Evolutionary conservation across 2,888 invertebrate species (phyloP).

Genomic region (Caenorhabditis sulstoni): DNA sequence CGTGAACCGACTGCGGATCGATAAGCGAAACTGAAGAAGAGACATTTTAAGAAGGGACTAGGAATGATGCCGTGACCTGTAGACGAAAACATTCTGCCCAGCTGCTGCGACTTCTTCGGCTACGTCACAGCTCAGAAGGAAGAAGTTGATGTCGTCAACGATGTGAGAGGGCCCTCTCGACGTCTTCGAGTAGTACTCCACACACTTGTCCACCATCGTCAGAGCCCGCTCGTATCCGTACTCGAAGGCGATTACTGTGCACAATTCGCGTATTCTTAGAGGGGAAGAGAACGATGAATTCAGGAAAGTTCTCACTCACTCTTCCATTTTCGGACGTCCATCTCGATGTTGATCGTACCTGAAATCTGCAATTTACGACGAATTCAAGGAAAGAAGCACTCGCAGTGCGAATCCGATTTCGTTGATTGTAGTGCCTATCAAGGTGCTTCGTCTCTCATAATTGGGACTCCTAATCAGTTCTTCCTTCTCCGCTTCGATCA

Average conservation of each 20-base stretch:
- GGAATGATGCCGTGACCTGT: too few species aligned
- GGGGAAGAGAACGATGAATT: too few species aligned
- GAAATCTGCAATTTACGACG: background rate
- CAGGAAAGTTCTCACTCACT: background rate
- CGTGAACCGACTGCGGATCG: background rate
- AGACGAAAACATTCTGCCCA: background rate
- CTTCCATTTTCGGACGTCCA: background rate
- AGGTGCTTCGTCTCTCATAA: background rate
- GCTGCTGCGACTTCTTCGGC: background rate
- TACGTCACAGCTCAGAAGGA: background rate
- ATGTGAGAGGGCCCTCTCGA: background rate
- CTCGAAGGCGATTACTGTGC: slow-evolving; percentile 7
- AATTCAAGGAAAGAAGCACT: background rate
- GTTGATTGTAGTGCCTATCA: background rate
- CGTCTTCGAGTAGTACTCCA: background rate
- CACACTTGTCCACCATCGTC: background rate
- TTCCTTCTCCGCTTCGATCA: background rate
- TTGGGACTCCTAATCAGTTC: background rate
- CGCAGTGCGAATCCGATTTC: background rate
- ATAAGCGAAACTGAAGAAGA: background rate
- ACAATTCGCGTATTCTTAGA: background rate
- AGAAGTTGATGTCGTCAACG: background rate
- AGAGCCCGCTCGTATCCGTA: background rate
- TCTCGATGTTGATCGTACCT: background rate
- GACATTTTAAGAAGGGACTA: too few species aligned